Percentiles rank a stretch among this genome's conserved stretches.
These are phyloP conservation scores for Heliconius cydno DNA, from an alignment of 2,888 invertebrate genomes.

Conservation along the genomic window DNA sequence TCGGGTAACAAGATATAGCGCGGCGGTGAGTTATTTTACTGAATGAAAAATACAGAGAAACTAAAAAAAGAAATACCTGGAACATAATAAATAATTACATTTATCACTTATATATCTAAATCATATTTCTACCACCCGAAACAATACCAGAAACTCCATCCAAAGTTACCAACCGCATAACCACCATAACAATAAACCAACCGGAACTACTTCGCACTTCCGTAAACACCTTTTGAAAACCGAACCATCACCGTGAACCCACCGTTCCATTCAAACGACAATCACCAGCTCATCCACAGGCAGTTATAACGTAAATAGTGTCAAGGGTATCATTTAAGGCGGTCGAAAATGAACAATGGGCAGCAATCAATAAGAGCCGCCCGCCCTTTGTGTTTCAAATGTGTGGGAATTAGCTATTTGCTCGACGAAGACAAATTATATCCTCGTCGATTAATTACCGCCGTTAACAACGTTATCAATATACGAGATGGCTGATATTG, in stretches of 20 bases:
- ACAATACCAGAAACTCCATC: background rate
- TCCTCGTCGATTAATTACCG: constrained; percentile 78
- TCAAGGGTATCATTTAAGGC: constrained; percentile 77
- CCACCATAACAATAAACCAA: background rate
- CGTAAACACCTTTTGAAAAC: constrained; percentile 11
- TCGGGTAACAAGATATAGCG: background rate
- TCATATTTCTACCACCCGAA: background rate
- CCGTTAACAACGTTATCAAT: constrained; percentile 69
- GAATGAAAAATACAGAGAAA: too few species aligned
- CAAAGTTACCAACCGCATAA: background rate
- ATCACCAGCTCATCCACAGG: constrained; percentile 34
- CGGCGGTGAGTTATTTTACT: background rate
- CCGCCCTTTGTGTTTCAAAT: constrained; percentile 78
- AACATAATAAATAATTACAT: too few species aligned
- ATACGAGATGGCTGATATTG: constrained; percentile 47
- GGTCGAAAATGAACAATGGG: constrained; percentile 76
- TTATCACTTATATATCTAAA: too few species aligned
- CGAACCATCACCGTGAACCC: constrained; percentile 5
- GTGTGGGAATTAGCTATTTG: constrained; percentile 82
- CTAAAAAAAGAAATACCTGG: too few species aligned
- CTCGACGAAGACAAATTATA: constrained; percentile 83
- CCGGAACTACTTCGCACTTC: constrained; percentile 6
- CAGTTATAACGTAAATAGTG: constrained; percentile 64
- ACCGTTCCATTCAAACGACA: constrained; percentile 31
- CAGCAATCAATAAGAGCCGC: constrained; percentile 79